phyloP scores from a whole-genome alignment of 2,797 vertebrate genomes.

The Macropus fuliginosus region DNA sequence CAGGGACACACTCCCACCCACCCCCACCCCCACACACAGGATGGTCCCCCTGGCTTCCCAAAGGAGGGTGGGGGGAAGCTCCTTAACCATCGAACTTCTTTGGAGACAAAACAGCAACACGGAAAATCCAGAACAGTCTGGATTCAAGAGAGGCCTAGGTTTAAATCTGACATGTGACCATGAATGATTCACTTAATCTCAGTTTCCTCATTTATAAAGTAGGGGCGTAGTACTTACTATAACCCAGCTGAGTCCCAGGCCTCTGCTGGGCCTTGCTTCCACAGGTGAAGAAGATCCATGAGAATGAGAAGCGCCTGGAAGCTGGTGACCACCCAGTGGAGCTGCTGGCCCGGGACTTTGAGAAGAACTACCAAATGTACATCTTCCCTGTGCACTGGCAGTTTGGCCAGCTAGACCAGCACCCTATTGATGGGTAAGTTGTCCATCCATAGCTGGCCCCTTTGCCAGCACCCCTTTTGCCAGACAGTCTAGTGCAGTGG shows the following conservation, averaged over 20 bases:
- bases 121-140: background rate
- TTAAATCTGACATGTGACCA: background rate
- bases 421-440: slow-evolving; percentile 94
- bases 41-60: background rate
- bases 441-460: accelerated
- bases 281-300: slow-evolving; percentile 98
- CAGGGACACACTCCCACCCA: background rate
- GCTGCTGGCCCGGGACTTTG: slow-evolving; percentile 96
- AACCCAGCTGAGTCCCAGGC: accelerated
- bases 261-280: background rate
- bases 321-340: slow-evolving; percentile 95
- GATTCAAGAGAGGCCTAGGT: background rate
- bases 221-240: background rate
- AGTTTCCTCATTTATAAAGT: background rate
- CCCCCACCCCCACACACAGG: background rate
- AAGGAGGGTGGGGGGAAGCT: background rate
- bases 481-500: background rate
- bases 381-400: slow-evolving; percentile 99
- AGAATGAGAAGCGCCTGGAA: slow-evolving; percentile 97
- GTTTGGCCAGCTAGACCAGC: slow-evolving; percentile 98
- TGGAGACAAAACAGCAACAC: background rate
- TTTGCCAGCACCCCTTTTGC: background rate
- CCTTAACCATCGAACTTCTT: background rate
- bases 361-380: slow-evolving; percentile 99
- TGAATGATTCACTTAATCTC: background rate